Percentiles rank a stretch among this genome's conserved stretches.
These are phyloP conservation scores for Isotomurus palustris DNA, from an alignment of 2,888 invertebrate genomes.

Conservation along the genomic window DNA sequence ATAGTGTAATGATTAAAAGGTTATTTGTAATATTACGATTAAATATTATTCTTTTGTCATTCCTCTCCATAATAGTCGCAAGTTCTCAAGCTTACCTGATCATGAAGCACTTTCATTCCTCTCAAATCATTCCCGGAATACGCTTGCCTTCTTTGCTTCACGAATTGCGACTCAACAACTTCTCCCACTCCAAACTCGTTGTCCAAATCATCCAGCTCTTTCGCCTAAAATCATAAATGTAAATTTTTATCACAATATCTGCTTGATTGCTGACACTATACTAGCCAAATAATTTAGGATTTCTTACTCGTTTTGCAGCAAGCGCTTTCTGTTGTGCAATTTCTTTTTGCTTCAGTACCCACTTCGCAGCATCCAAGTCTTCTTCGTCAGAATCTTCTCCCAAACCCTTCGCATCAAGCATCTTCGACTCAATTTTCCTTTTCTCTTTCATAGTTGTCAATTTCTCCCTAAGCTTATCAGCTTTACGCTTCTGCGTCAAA, in stretches of 20 bases:
- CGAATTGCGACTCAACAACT: slow-evolving; percentile 73
- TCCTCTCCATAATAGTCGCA: no score
- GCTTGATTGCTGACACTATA: background rate
- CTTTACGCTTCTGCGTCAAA: slow-evolving; percentile 64
- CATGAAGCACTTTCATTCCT: slow-evolving; percentile 83
- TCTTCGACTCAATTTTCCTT: slow-evolving; percentile 66
- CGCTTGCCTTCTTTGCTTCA: slow-evolving; percentile 56
- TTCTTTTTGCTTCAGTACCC: slow-evolving; percentile 78
- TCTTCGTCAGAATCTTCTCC: slow-evolving; percentile 67
- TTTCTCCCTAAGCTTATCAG: slow-evolving; percentile 76
- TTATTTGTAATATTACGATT: background rate
- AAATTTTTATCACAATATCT: background rate
- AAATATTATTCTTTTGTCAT: slow-evolving; percentile 1
- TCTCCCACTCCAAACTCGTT: slow-evolving; percentile 85
- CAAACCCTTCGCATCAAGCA: slow-evolving; percentile 58
- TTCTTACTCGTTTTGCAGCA: slow-evolving; percentile 72
- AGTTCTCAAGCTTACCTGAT: slow-evolving; percentile 53
- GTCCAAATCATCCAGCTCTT: slow-evolving; percentile 90
- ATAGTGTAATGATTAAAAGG: background rate
- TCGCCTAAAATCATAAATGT: slow-evolving; percentile 61
- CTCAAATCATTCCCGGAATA: slow-evolving; percentile 69
- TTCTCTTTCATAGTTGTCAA: slow-evolving; percentile 74
- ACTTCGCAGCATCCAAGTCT: slow-evolving; percentile 67
- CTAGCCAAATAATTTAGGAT: background rate
- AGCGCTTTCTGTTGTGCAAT: slow-evolving; percentile 72